These are phyloP conservation scores for Crossocerus cetratus DNA, from an alignment of 2,888 invertebrate species.

Conservation along the genomic window DNA sequence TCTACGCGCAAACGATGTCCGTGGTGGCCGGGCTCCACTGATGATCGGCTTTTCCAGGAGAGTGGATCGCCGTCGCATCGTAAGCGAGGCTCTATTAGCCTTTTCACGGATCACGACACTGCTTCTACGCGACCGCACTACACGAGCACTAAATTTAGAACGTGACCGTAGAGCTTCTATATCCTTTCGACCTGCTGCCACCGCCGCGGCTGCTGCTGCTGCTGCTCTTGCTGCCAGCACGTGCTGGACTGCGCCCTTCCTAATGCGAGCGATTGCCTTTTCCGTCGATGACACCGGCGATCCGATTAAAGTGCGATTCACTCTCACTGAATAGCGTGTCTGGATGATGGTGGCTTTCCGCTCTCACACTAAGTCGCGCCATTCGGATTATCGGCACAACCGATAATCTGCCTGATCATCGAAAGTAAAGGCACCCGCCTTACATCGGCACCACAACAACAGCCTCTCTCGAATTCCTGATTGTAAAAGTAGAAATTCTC, in stretches of 20 bases:
- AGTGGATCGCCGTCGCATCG: conserved; percentile 27
- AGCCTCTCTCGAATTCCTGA: neutral
- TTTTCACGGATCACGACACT: conserved; percentile 29
- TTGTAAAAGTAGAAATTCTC: neutral
- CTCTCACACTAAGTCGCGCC: neutral
- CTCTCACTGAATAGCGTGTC: conserved; percentile 21
- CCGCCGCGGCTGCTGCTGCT: too few species aligned
- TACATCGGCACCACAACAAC: neutral
- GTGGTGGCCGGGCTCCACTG: conserved; percentile 17
- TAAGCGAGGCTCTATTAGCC: conserved; percentile 2
- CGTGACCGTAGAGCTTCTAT: neutral
- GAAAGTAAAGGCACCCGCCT: neutral
- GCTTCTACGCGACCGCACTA: conserved; percentile 14
- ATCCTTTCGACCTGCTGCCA: neutral
- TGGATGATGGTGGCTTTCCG: neutral
- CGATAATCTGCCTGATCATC: neutral
- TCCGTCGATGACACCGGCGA: conserved; percentile 3
- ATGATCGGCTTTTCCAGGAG: neutral
- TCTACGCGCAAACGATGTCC: conserved; percentile 18
- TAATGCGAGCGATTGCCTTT: conserved; percentile 8
- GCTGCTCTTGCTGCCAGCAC: conserved; percentile 1
- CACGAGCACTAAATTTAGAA: conserved; percentile 17
- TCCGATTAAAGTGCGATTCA: conserved; percentile 15
- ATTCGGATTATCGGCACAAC: neutral
- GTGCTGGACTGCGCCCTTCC: conserved; percentile 9